Evolutionary conservation across 2,113 vertebrate species (phyloP).

Genomic region (Syngnathus typhle): DNA sequence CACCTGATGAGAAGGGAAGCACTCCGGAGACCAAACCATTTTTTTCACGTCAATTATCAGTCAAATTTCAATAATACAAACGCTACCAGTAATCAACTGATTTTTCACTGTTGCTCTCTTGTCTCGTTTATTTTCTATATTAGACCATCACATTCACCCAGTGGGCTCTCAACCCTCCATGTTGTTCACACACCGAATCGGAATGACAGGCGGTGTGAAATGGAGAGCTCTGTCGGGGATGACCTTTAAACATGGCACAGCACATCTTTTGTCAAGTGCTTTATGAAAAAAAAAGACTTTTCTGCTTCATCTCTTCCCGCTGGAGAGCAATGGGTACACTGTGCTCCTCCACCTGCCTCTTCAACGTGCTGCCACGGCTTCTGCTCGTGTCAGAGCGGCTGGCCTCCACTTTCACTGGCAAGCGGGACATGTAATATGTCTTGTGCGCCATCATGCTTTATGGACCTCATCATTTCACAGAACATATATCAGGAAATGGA

Average conservation of each 20-base stretch:
- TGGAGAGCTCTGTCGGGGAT: constrained; percentile 58
- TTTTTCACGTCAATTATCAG: too few relatives aligned
- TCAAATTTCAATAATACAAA: too few relatives aligned
- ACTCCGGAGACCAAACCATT: too few relatives aligned
- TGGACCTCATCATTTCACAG: constrained; percentile 40
- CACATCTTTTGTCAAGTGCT: constrained; percentile 56
- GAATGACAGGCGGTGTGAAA: constrained; percentile 52
- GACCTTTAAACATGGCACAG: constrained; percentile 59
- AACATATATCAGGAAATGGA: constrained; percentile 41
- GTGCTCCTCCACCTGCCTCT: constrained; percentile 30
- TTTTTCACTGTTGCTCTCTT: too few relatives aligned
- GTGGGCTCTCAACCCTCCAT: constrained; percentile 20
- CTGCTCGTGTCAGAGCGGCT: constrained; percentile 6
- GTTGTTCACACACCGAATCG: constrained; percentile 54
- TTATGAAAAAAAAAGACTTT: constrained; percentile 39
- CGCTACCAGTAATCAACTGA: too few relatives aligned
- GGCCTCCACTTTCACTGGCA: constrained; percentile 10
- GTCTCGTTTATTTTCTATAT: neutral
- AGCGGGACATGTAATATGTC: constrained; percentile 26
- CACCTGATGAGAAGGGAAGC: too few relatives aligned
- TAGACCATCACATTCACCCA: constrained; percentile 28
- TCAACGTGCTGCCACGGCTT: constrained; percentile 25
- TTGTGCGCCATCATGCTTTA: constrained; percentile 29
- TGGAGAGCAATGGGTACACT: constrained; percentile 15
- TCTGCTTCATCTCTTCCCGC: constrained; percentile 44